Evolutionary conservation across 2,797 vertebrate genomes (phyloP).

Genomic region (Anabacerthia variegaticeps): DNA sequence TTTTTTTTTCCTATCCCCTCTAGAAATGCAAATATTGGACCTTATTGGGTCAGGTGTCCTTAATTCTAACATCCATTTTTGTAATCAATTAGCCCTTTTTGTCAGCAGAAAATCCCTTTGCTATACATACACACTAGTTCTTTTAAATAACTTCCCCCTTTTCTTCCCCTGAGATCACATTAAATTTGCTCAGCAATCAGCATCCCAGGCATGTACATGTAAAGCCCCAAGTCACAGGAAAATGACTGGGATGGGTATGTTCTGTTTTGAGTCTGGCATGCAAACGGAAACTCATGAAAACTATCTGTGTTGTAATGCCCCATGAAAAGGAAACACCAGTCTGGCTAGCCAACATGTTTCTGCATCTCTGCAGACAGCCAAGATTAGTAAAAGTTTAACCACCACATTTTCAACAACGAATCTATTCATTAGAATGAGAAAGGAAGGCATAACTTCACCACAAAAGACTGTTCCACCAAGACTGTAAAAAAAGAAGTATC

Average conservation of each 20-base stretch:
- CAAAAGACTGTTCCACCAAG: not conserved
- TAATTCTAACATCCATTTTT: not conserved
- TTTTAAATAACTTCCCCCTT: not conserved
- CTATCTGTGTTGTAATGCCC: not conserved
- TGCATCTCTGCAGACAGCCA: conserved; percentile 43
- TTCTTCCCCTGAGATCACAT: not conserved
- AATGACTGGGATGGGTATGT: not conserved
- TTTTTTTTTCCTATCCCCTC: not conserved
- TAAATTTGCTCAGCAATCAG: conserved; percentile 14
- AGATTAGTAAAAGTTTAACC: conserved; percentile 52
- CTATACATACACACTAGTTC: not conserved
- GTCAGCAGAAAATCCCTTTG: not conserved
- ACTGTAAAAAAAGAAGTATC: conserved; percentile 39
- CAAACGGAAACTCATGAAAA: conserved; percentile 1
- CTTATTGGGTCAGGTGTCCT: conserved; percentile 7
- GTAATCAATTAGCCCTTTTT: not conserved
- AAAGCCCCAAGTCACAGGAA: not conserved
- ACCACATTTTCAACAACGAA: conserved; percentile 34
- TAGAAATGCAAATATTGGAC: not conserved
- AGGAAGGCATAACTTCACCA: not conserved
- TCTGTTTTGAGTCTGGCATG: not conserved
- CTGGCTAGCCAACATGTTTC: conserved; percentile 3
- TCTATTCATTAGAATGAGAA: conserved; percentile 52
- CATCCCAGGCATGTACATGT: not conserved
- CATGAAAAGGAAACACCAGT: conserved; percentile 43